Evolutionary conservation across 2,797 vertebrate species (phyloP).

Genomic region (Lates japonicus): DNA sequence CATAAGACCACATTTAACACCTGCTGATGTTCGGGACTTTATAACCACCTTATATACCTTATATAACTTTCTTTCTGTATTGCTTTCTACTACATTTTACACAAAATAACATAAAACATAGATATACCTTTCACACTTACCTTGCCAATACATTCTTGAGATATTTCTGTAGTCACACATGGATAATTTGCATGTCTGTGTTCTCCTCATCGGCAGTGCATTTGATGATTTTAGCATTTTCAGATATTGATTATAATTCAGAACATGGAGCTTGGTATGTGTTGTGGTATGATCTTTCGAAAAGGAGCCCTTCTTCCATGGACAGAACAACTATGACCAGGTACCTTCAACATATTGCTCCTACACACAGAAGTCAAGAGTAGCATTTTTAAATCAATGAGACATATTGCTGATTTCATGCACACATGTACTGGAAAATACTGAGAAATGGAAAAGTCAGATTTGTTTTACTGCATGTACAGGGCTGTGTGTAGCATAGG

Average conservation of each 20-base stretch:
- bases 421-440: not conserved
- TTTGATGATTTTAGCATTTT: slow-evolving; percentile 62
- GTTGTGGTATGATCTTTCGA: slow-evolving; percentile 99
- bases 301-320: slow-evolving; percentile 97
- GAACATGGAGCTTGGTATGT: slow-evolving; percentile 98
- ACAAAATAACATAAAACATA: not conserved
- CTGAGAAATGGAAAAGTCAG: not conserved
- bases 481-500: not conserved
- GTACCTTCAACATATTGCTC: slow-evolving; percentile 67
- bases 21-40: not conserved
- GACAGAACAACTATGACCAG: slow-evolving; percentile 98
- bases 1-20: slow-evolving; percentile 2
- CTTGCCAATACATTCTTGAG: not conserved
- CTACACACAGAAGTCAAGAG: not conserved
- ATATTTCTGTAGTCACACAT: not conserved
- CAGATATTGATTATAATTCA: slow-evolving; percentile 98
- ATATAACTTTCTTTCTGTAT: not conserved
- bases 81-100: no score
- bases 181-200: slow-evolving; percentile 24
- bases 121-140: not conserved
- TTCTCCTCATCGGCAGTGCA: slow-evolving; percentile 47
- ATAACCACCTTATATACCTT: not conserved
- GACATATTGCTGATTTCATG: not conserved
- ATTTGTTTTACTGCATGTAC: not conserved
- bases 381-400: not conserved